Percentiles rank a stretch among this genome's conserved stretches.
Evolutionary conservation across 2,797 vertebrate genomes (phyloP).

Genomic region (Schizopygopsis malacanthus): DNA sequence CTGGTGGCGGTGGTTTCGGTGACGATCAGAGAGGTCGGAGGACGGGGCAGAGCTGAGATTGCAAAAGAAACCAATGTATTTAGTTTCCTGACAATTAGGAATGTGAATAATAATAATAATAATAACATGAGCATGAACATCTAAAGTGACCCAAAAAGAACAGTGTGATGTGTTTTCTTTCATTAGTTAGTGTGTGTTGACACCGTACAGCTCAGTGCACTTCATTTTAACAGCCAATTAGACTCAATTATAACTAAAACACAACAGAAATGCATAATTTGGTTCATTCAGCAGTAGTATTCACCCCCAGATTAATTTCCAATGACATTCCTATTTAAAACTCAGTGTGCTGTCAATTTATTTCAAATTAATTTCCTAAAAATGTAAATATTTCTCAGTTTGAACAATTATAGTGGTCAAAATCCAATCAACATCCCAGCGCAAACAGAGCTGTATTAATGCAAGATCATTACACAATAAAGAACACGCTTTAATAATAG

Average conservation of each 20-base stretch:
- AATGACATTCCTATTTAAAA: background rate
- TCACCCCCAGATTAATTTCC: background rate
- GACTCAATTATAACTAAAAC: background rate
- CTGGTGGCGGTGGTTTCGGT: slow-evolving; percentile 98
- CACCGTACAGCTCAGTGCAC: background rate
- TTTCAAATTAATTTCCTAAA: background rate
- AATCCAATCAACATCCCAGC: background rate
- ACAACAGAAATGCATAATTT: background rate
- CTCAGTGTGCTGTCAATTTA: background rate
- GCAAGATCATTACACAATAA: background rate
- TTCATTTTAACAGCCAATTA: slow-evolving; percentile 16
- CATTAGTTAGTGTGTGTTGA: background rate
- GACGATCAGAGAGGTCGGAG: slow-evolving; percentile 87
- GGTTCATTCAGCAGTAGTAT: background rate
- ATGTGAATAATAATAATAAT: background rate
- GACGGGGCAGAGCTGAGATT: slow-evolving; percentile 88
- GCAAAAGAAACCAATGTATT: background rate
- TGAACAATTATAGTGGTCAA: background rate
- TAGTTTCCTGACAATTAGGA: background rate
- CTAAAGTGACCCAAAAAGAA: background rate
- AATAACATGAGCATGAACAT: background rate
- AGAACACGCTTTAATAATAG: background rate
- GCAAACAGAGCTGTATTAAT: background rate
- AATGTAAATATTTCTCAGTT: background rate
- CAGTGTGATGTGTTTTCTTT: slow-evolving; percentile 1